Evolutionary conservation across 2,113 vertebrate genomes (phyloP).

Genomic region (Albula goreensis): DNA sequence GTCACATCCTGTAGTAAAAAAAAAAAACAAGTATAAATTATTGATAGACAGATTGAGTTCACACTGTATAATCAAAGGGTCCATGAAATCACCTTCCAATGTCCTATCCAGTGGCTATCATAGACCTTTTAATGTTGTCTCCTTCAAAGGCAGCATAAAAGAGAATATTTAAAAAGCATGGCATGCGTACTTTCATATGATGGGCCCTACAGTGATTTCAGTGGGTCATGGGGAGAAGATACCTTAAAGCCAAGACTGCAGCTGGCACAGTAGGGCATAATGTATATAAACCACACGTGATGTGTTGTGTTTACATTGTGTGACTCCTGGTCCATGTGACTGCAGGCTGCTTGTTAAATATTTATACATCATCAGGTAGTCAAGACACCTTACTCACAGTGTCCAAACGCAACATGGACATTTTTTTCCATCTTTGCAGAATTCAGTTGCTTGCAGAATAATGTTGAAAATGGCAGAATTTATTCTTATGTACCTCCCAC

Average conservation of each 20-base stretch:
- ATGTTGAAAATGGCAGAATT: background rate
- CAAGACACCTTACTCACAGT: background rate
- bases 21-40: background rate
- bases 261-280: too few species aligned
- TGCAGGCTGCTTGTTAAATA: background rate
- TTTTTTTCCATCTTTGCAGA: too few species aligned
- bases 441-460: too few species aligned
- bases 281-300: background rate
- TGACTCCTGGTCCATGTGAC: background rate
- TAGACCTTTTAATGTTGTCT: too few species aligned
- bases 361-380: background rate
- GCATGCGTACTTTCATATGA: background rate
- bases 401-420: background rate
- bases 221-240: background rate
- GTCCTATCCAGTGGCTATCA: too few species aligned
- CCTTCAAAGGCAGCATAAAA: too few species aligned
- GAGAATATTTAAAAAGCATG: too few species aligned
- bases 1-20: background rate
- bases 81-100: too few species aligned
- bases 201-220: background rate
- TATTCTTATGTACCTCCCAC: background rate
- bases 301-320: background rate
- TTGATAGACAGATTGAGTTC: background rate
- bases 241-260: too few species aligned
- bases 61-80: background rate